phyloP scores from a whole-genome alignment of 2,113 vertebrate species.

The Gavialis gangeticus region DNA sequence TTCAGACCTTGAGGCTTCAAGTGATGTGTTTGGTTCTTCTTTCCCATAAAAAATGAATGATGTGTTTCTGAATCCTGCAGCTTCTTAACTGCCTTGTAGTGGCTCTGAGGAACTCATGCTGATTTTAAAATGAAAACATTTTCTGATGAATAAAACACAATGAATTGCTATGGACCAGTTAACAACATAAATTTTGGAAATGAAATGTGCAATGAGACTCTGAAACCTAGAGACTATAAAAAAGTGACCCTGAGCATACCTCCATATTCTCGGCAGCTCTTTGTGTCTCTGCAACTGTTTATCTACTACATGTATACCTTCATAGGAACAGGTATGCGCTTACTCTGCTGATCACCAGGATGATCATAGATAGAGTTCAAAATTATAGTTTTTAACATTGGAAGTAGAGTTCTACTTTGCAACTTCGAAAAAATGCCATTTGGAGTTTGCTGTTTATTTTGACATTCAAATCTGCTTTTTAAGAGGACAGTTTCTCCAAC shows the following conservation, averaged over 20 bases:
- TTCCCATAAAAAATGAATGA: background rate
- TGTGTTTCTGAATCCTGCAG: background rate
- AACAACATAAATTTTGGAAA: background rate
- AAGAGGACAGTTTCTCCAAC: background rate
- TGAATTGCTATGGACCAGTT: background rate
- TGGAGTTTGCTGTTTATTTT: background rate
- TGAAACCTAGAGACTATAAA: background rate
- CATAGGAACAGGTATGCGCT: background rate
- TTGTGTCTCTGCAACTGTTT: background rate
- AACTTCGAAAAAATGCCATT: background rate
- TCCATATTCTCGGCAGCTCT: background rate
- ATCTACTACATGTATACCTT: background rate
- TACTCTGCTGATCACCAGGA: background rate
- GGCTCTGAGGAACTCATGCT: background rate
- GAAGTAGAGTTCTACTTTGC: background rate
- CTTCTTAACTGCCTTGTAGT: background rate
- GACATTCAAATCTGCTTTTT: background rate
- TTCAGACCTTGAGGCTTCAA: background rate
- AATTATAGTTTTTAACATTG: background rate
- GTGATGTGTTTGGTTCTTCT: background rate
- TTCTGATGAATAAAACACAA: background rate
- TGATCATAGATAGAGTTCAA: background rate
- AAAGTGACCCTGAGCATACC: background rate
- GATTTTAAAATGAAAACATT: background rate
- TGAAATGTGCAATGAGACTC: background rate